Percentiles rank a stretch among this genome's conserved stretches.
Evolutionary conservation across 2,797 vertebrate genomes (phyloP).

Genomic region (Rhynchonycteris naso): DNA sequence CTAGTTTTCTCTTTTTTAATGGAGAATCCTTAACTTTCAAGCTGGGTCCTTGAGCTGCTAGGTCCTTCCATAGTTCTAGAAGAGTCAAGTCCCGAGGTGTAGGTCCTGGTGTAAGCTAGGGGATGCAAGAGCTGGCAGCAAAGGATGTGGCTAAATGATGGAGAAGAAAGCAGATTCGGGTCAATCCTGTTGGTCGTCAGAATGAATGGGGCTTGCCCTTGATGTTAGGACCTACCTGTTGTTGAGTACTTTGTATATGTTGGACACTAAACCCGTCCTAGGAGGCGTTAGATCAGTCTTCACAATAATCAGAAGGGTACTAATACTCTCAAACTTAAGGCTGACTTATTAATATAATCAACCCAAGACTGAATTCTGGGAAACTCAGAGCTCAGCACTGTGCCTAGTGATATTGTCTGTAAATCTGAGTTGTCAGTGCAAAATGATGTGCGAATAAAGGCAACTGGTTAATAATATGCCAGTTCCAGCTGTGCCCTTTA

Average conservation of each 20-base stretch:
- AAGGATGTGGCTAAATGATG: not conserved
- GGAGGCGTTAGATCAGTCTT: not conserved
- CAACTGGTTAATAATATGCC: not conserved
- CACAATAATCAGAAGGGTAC: not conserved
- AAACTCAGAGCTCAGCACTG: not conserved
- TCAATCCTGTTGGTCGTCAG: not conserved
- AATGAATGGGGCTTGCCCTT: not conserved
- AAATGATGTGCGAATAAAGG: not conserved
- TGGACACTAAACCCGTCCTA: not conserved
- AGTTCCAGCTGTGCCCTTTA: not conserved
- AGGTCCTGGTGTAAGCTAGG: not conserved
- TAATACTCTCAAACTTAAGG: not conserved
- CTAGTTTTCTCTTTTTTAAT: not conserved
- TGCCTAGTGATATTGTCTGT: not conserved
- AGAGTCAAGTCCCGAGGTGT: not conserved
- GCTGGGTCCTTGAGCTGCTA: not conserved
- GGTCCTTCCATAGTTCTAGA: not conserved
- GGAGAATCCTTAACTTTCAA: not conserved
- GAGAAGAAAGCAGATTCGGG: not conserved
- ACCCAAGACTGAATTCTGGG: not conserved
- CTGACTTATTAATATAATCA: not conserved
- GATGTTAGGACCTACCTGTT: not conserved
- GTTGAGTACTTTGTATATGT: not conserved
- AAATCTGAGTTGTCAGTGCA: not conserved
- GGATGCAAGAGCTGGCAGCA: not conserved